Evolutionary conservation across 2,888 invertebrate species (phyloP).

Genomic region (Dynastes grantii): DNA sequence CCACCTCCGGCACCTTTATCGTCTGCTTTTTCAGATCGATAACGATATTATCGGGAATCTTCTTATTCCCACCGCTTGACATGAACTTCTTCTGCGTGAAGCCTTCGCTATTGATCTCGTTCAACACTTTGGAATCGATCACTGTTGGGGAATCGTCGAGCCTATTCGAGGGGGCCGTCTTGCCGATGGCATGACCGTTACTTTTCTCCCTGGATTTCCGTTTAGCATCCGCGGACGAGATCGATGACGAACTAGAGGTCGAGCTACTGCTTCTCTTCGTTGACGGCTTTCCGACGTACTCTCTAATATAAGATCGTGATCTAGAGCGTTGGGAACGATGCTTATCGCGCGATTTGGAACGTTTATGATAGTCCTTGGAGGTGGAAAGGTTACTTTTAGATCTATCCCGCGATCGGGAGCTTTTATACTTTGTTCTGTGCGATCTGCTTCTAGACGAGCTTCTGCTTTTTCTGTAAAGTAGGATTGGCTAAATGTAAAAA

Average conservation of each 20-base stretch:
- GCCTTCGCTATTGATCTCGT: slow-evolving; percentile 80
- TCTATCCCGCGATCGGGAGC: slow-evolving; percentile 60
- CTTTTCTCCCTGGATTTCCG: slow-evolving; percentile 51
- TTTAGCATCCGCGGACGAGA: slow-evolving; percentile 42
- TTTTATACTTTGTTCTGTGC: slow-evolving; percentile 60
- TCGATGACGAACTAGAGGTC: slow-evolving; percentile 51
- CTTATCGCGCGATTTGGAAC: slow-evolving; percentile 58
- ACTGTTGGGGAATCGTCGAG: slow-evolving; percentile 70
- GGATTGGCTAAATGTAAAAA: neutral
- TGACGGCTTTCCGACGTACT: slow-evolving; percentile 63
- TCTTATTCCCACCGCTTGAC: slow-evolving; percentile 72
- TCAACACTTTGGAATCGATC: slow-evolving; percentile 75
- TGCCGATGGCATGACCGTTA: slow-evolving; percentile 21
- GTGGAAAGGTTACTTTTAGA: slow-evolving; percentile 55
- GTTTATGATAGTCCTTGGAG: slow-evolving; percentile 51
- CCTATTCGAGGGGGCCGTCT: neutral
- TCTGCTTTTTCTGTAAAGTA: slow-evolving; percentile 61
- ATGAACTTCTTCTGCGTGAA: slow-evolving; percentile 76
- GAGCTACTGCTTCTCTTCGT: slow-evolving; percentile 59
- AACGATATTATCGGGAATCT: slow-evolving; percentile 79
- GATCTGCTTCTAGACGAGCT: slow-evolving; percentile 59
- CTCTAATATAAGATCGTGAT: slow-evolving; percentile 67
- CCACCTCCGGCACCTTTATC: slow-evolving; percentile 77
- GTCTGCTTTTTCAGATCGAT: slow-evolving; percentile 83
- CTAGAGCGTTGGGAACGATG: slow-evolving; percentile 64